A percentile compares a stretch with the other conserved stretches of the same genome.
Evolutionary conservation across 2,888 invertebrate genomes (phyloP).

Genomic region (Cacoxenus indagator): DNA sequence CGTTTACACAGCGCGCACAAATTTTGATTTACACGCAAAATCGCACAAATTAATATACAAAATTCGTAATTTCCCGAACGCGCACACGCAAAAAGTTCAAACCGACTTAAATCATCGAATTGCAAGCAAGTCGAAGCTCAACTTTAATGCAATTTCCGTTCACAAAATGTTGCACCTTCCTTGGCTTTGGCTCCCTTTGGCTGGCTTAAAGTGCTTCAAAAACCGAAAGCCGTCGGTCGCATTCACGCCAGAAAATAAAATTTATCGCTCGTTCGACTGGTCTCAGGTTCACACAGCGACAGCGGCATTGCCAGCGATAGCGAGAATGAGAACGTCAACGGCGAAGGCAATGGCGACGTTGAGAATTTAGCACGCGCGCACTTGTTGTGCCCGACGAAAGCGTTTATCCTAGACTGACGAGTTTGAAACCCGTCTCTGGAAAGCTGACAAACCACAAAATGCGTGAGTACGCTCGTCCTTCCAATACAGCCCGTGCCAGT

Average conservation of each 20-base stretch:
- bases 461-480: conserved; percentile 7
- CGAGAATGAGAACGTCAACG: neutral
- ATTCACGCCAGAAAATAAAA: neutral
- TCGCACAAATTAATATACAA: neutral
- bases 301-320: neutral
- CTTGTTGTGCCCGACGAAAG: conserved; percentile 71
- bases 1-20: neutral
- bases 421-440: conserved; percentile 62
- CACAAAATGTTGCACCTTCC: neutral
- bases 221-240: neutral
- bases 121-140: neutral
- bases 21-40: neutral
- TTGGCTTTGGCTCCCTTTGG: neutral
- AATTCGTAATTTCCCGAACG: neutral
- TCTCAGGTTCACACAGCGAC: neutral
- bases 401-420: conserved; percentile 71
- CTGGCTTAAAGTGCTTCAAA: neutral
- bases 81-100: neutral
- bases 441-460: conserved; percentile 43
- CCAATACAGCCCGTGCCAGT: neutral
- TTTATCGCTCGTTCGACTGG: conserved; percentile 13
- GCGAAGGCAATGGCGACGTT: neutral
- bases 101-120: neutral
- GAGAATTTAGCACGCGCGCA: conserved; percentile 64
- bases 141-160: neutral